A percentile compares a stretch with the other conserved stretches of the same genome.
phyloP scores from a whole-genome alignment of 2,888 invertebrate genomes.

The Pandemis heparana region DNA sequence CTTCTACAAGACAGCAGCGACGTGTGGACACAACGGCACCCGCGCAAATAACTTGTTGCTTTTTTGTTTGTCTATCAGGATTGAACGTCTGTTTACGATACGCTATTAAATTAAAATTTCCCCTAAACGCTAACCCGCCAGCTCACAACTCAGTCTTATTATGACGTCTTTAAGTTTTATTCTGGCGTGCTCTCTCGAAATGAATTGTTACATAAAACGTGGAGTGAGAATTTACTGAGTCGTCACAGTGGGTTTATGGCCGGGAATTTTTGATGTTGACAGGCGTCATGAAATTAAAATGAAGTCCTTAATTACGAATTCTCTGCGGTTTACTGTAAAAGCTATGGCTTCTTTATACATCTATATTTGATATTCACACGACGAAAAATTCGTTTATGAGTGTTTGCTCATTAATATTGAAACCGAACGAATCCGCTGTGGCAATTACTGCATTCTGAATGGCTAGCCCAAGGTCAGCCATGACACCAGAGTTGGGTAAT shows the following conservation, averaged over 20 bases:
- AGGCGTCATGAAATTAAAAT: slow-evolving; percentile 52
- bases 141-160: slow-evolving; percentile 45
- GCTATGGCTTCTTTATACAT: slow-evolving; percentile 33
- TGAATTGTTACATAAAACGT: slow-evolving; percentile 51
- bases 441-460: too few species aligned
- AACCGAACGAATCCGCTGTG: too few species aligned
- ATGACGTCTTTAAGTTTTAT: slow-evolving; percentile 38
- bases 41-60: slow-evolving; percentile 38
- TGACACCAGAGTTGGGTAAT: too few species aligned
- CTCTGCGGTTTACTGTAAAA: slow-evolving; percentile 36
- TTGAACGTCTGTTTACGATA: slow-evolving; percentile 55
- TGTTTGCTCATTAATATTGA: too few species aligned
- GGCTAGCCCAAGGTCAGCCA: too few species aligned
- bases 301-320: slow-evolving; percentile 45
- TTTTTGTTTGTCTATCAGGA: slow-evolving; percentile 47
- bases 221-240: slow-evolving; percentile 52
- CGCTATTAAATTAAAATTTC: slow-evolving; percentile 55
- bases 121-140: slow-evolving; percentile 46
- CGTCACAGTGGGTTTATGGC: slow-evolving; percentile 48
- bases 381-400: not conserved
- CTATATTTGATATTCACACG: not conserved
- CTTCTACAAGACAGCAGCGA: not conserved
- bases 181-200: slow-evolving; percentile 40
- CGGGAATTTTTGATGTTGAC: slow-evolving; percentile 55
- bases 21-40: not conserved